Conservation (phyloP, 2,797 vertebrate species). For the Eulemur albifrons region DNA sequence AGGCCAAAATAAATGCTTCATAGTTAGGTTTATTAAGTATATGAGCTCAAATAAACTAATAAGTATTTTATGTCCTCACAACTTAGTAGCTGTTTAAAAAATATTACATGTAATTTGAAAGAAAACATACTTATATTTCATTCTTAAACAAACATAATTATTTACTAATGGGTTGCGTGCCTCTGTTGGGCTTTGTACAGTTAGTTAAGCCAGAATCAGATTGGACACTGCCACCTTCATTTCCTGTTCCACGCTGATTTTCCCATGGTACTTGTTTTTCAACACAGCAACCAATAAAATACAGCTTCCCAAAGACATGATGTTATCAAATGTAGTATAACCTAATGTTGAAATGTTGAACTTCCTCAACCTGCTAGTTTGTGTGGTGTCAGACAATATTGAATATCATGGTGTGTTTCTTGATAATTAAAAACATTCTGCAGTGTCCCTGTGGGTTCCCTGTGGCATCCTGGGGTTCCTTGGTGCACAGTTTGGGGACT, state of each 20-base stretch:
- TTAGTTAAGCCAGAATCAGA: not conserved
- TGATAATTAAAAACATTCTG: not conserved
- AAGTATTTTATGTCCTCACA: conserved; percentile 1
- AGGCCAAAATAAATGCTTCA: not conserved
- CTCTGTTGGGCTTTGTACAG: not conserved
- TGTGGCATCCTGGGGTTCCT: not conserved
- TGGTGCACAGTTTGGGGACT: not conserved
- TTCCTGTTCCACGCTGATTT: not conserved
- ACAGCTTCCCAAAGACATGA: not conserved
- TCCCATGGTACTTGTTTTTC: not conserved
- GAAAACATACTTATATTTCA: conserved; percentile 4
- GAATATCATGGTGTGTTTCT: not conserved
- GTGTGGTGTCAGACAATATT: not conserved
- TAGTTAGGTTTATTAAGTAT: not conserved
- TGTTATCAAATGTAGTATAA: not conserved
- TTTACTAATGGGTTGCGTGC: not conserved
- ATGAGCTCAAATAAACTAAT: not conserved
- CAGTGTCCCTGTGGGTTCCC: not conserved
- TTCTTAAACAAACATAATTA: not conserved
- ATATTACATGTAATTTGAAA: not conserved
- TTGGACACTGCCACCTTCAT: not conserved
- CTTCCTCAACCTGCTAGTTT: not conserved
- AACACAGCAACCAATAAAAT: not conserved
- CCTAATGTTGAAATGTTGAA: not conserved
- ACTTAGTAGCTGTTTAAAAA: not conserved